Evolutionary conservation across 2,888 invertebrate species (phyloP).

Genomic region (Stenodema calcarata): DNA sequence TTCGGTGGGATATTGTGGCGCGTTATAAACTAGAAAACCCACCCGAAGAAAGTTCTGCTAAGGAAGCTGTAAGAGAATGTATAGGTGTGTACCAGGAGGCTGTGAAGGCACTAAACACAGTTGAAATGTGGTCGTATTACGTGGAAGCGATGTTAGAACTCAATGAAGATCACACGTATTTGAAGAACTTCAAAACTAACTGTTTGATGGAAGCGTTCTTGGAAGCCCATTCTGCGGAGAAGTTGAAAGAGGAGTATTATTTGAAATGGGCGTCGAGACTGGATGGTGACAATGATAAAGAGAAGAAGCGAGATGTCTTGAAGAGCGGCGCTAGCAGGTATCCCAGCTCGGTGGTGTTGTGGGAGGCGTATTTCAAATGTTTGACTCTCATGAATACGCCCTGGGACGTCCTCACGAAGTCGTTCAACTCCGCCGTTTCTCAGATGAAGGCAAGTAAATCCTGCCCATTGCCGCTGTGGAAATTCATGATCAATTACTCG

Average conservation of each 20-base stretch:
- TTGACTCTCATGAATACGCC: neutral
- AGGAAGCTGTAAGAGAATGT: slow-evolving; percentile 58
- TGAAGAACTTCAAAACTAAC: slow-evolving; percentile 64
- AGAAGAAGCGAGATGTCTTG: slow-evolving; percentile 53
- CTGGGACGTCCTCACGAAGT: neutral
- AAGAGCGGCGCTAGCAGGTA: slow-evolving; percentile 63
- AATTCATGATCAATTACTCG: slow-evolving; percentile 59
- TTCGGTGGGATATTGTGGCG: slow-evolving; percentile 29
- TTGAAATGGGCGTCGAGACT: slow-evolving; percentile 54
- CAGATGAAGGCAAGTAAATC: neutral
- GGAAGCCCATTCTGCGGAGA: slow-evolving; percentile 64
- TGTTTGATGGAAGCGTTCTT: slow-evolving; percentile 64
- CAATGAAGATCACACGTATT: slow-evolving; percentile 63
- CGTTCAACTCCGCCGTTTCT: slow-evolving; percentile 8
- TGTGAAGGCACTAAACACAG: slow-evolving; percentile 63
- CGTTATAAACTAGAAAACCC: neutral
- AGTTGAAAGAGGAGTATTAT: slow-evolving; percentile 65
- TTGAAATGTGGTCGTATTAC: slow-evolving; percentile 67
- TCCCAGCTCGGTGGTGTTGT: slow-evolving; percentile 64
- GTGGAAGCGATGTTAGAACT: slow-evolving; percentile 67
- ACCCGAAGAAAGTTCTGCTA: neutral
- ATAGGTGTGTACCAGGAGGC: slow-evolving; percentile 65
- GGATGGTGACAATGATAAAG: slow-evolving; percentile 13
- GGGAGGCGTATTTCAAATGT: slow-evolving; percentile 59
- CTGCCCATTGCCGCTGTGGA: slow-evolving; percentile 63